These are phyloP conservation scores for Carpatolechia fugitivella DNA, from an alignment of 2,888 invertebrate genomes.

Conservation along the genomic window DNA sequence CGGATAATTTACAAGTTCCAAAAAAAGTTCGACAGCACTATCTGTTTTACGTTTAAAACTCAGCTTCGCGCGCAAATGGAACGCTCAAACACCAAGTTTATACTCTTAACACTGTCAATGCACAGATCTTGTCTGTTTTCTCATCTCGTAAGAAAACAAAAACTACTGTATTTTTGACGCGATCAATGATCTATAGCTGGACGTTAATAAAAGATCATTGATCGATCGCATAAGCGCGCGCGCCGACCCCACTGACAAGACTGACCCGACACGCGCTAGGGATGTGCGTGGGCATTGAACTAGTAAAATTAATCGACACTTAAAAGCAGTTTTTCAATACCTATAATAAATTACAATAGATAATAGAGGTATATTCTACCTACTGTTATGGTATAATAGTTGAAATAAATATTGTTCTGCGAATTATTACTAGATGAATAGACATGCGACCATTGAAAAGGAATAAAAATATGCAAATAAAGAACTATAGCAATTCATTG, in stretches of 20 bases:
- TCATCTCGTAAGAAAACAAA: neutral
- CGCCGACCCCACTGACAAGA: slow-evolving; percentile 57
- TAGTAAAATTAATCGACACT: neutral
- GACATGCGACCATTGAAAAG: too few species aligned
- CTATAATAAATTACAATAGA: too few species aligned
- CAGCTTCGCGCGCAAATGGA: neutral
- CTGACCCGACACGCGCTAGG: slow-evolving; percentile 46
- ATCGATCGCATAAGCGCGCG: slow-evolving; percentile 43
- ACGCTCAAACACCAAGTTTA: neutral
- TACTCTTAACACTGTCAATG: neutral
- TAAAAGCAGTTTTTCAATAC: too few species aligned
- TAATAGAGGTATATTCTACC: too few species aligned
- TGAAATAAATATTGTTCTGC: too few species aligned
- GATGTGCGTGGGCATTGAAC: neutral
- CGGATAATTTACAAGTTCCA: slow-evolving; percentile 27
- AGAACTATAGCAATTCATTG: too few species aligned
- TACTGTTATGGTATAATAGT: too few species aligned
- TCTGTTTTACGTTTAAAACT: neutral
- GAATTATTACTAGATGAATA: too few species aligned
- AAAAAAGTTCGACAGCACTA: slow-evolving; percentile 7
- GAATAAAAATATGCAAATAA: too few species aligned
- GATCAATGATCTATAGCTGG: neutral
- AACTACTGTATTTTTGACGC: neutral
- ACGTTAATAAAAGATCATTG: slow-evolving; percentile 6
- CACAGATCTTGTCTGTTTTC: neutral